These are phyloP conservation scores for Sinocyclocheilus rhinocerous DNA, from an alignment of 2,113 vertebrate species.

Conservation along the genomic window DNA sequence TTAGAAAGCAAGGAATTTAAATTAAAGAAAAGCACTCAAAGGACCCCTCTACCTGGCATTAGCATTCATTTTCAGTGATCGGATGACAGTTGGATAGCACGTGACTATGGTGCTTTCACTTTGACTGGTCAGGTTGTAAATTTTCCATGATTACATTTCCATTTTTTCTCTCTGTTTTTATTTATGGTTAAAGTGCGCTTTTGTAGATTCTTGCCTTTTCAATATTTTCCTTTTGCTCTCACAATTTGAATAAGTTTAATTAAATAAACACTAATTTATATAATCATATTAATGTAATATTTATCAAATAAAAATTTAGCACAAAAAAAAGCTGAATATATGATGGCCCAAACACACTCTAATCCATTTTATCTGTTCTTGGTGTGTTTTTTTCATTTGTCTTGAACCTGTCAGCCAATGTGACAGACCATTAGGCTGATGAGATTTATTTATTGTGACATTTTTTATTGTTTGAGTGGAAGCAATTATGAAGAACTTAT, in stretches of 20 bases:
- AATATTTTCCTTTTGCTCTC: not conserved
- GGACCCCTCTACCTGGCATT: not conserved
- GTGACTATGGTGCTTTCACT: not conserved
- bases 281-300: not conserved
- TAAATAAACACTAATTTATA: not conserved
- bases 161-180: not conserved
- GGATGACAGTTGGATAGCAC: not conserved
- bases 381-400: not conserved
- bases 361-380: not conserved
- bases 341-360: not conserved
- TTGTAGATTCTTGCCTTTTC: not conserved
- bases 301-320: not conserved
- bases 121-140: not conserved
- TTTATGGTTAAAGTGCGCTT: not conserved
- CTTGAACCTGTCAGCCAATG: not conserved
- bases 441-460: slow-evolving; percentile 37
- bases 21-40: not conserved
- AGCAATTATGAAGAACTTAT: slow-evolving; percentile 32
- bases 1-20: slow-evolving; percentile 15
- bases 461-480: slow-evolving; percentile 26
- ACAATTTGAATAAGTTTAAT: not conserved
- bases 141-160: not conserved
- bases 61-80: not conserved
- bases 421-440: slow-evolving; percentile 1
- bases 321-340: no score